phyloP scores from a whole-genome alignment of 1,140 invertebrate genomes.

The Gryllus bimaculatus region DNA sequence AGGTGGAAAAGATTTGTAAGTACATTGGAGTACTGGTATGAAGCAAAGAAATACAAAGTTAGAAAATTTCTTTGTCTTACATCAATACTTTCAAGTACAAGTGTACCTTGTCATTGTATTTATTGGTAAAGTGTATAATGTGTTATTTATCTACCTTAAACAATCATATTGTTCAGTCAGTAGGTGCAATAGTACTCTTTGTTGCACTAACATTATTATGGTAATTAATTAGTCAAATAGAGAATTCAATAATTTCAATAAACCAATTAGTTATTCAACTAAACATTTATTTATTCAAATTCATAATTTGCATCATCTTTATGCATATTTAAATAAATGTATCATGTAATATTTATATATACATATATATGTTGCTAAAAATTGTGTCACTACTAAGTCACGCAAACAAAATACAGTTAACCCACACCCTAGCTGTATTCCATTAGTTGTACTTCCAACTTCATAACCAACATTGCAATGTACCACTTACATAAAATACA shows the following conservation, averaged over 20 bases:
- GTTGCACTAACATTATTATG: neutral
- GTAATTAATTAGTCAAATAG: neutral
- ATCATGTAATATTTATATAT: neutral
- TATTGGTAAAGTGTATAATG: neutral
- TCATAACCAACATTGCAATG: neutral
- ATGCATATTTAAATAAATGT: neutral
- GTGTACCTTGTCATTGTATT: neutral
- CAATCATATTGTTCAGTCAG: neutral
- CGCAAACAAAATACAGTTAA: no score
- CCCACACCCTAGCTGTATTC: neutral
- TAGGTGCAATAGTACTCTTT: neutral
- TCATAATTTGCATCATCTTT: neutral
- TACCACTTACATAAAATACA: neutral
- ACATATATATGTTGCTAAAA: conserved; percentile 7
- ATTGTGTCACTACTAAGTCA: neutral
- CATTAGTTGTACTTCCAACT: conserved; percentile 6
- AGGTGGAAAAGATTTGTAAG: neutral
- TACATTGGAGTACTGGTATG: neutral
- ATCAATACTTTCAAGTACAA: conserved; percentile 1
- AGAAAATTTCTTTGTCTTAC: neutral
- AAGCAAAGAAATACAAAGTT: neutral
- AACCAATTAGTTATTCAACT: neutral
- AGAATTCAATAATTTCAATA: neutral
- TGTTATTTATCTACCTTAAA: neutral
- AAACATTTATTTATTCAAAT: neutral